Evolutionary conservation across 2,113 vertebrate species (phyloP).

Genomic region (Setophaga coronata): DNA sequence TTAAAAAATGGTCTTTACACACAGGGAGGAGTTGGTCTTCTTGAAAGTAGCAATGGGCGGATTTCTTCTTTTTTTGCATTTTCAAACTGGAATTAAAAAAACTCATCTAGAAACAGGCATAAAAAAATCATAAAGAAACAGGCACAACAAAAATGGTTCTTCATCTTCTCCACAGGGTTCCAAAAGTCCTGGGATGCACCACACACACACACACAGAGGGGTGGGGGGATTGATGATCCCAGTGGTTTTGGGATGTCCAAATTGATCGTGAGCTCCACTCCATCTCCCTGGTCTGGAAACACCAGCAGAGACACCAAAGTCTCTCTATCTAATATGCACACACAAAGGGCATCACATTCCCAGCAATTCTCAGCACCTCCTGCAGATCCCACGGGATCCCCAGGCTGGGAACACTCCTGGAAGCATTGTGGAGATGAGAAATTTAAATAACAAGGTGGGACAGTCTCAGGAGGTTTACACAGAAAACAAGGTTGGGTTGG

Average conservation of each 20-base stretch:
- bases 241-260: accelerated
- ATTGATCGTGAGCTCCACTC: accelerated
- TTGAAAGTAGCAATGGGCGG: accelerated
- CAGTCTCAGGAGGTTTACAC: not conserved
- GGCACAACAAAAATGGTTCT: not conserved
- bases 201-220: accelerated
- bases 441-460: not conserved
- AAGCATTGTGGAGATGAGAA: accelerated
- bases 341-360: not conserved
- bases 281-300: not conserved
- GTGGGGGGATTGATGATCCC: accelerated
- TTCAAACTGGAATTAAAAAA: not conserved
- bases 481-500: not conserved
- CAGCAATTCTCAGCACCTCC: not conserved
- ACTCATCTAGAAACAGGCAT: accelerated
- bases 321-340: accelerated
- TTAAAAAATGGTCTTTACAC: constrained; percentile 59
- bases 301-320: not conserved
- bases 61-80: not conserved
- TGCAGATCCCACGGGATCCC: not conserved
- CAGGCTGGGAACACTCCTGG: not conserved
- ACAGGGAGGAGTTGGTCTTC: not conserved
- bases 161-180: not conserved
- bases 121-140: not conserved
- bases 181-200: not conserved